Base-by-base conservation (phyloP, 2,797 vertebrate species). In the Amniataba percoides region DNA sequence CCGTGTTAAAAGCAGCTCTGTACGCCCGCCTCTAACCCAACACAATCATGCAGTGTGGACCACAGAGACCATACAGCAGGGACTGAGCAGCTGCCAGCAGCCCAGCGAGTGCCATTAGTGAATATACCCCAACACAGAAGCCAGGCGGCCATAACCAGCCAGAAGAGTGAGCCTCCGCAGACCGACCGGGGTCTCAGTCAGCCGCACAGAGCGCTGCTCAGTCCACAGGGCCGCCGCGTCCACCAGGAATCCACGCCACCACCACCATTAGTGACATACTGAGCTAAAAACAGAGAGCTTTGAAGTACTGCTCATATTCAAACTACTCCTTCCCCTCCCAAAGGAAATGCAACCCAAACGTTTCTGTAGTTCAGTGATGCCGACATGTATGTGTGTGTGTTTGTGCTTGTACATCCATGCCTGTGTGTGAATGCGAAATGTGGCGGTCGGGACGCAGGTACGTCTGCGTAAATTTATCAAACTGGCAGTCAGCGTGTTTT, bases 301-400 rank as follows among this genome's bases (percentile, higher is more conserved):
- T 84, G 65, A 83, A 86, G 81, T 43, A 5, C 60, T 12, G 48
- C 61, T 65, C 49, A 46, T 40, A 64, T 49, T 77, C 82, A 70
- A 40, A 72, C 48, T 15, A 16, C 74, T 39, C 71, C 53, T 31
- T 19, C 45, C 39, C 43, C 57, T 56, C 36, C 21, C 25, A 34
- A 71, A 58, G 74, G 55, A 87, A 91, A 90, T 81, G 67, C 79
- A 81, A 84, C 77, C 68, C 82, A 90, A 88, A 90, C 86, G 82
- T 81, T 56, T 46, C 78, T 71, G 63, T 3, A 59, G 49, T 60
- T 78, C 75, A 65, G n/a, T 64, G 21, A 73, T 34, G 64, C 67
- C 64, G 81, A 71, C 66, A 70, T 82, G 68, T 43, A 70, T 4
- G 52, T 21, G 51, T 51, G 61, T 71, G 58, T 7, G 2, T 49